Evolutionary conservation across 2,888 invertebrate species (phyloP).

Genomic region (Pammene aurita): DNA sequence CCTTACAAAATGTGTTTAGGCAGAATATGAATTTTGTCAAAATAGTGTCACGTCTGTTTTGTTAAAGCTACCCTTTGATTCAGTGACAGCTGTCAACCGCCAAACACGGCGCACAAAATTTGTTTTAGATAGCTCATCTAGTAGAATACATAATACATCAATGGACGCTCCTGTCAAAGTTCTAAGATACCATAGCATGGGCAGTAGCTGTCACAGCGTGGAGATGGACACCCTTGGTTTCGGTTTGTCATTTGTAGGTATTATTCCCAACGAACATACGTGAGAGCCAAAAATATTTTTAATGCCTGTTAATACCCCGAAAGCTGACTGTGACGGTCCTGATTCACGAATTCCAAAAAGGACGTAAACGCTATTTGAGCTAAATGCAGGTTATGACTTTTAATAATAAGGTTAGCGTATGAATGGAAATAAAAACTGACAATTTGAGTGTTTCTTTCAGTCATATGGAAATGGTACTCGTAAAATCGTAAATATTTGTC

Average conservation of each 20-base stretch:
- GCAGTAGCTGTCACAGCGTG: too few species aligned
- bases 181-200: too few species aligned
- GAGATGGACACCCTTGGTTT: too few species aligned
- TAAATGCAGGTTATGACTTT: not conserved
- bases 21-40: too few species aligned
- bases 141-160: too few species aligned
- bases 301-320: constrained; percentile 8
- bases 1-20: too few species aligned
- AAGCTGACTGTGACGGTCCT: constrained; percentile 11
- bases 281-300: not conserved
- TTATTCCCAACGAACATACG: not conserved
- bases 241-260: not conserved
- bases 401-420: not conserved
- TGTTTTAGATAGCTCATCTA: too few species aligned
- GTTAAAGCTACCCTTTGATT: too few species aligned
- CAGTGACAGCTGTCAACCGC: too few species aligned
- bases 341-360: not conserved
- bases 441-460: constrained; percentile 24
- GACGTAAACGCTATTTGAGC: not conserved
- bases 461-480: constrained; percentile 4
- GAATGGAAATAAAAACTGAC: constrained; percentile 6
- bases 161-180: too few species aligned
- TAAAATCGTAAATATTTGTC: not conserved
- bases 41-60: too few species aligned
- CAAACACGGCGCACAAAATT: too few species aligned